Percentiles rank a stretch among this genome's conserved stretches.
Evolutionary conservation across 2,113 vertebrate species (phyloP).

Genomic region (Rhegmatorhina hoffmannsi): DNA sequence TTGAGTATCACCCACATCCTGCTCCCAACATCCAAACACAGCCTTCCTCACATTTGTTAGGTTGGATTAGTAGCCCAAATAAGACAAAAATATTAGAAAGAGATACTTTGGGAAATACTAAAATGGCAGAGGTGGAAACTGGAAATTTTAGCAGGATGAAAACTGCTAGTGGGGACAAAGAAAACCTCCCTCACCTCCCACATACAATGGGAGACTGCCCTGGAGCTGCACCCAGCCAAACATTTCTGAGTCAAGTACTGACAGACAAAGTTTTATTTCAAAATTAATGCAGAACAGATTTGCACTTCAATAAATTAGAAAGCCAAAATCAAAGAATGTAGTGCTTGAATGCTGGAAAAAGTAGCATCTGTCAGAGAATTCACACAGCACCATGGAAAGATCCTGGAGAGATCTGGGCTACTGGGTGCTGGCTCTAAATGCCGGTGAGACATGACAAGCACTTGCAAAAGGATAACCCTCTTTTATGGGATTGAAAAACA

Average conservation of each 20-base stretch:
- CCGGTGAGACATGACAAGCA: neutral
- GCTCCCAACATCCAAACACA: neutral
- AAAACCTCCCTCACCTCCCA: constrained; percentile 5
- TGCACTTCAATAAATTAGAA: neutral
- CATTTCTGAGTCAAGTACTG: neutral
- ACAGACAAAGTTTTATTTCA: neutral
- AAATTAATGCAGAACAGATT: constrained; percentile 47
- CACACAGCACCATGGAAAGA: neutral
- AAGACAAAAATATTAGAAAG: neutral
- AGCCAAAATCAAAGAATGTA: neutral
- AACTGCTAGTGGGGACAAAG: neutral
- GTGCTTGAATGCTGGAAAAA: neutral
- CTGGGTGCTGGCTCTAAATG: neutral
- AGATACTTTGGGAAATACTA: neutral
- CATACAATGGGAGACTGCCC: neutral
- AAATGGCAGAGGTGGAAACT: neutral
- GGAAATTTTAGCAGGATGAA: neutral
- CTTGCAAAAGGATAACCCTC: neutral
- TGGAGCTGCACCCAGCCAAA: neutral
- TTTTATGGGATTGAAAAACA: neutral
- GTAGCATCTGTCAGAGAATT: neutral
- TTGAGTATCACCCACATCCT: neutral
- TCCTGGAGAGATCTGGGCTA: neutral
- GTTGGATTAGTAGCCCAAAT: neutral
- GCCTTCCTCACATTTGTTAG: neutral